Evolutionary conservation across 2,113 vertebrate species (phyloP).

Genomic region (Tetraodon nigroviridis): DNA sequence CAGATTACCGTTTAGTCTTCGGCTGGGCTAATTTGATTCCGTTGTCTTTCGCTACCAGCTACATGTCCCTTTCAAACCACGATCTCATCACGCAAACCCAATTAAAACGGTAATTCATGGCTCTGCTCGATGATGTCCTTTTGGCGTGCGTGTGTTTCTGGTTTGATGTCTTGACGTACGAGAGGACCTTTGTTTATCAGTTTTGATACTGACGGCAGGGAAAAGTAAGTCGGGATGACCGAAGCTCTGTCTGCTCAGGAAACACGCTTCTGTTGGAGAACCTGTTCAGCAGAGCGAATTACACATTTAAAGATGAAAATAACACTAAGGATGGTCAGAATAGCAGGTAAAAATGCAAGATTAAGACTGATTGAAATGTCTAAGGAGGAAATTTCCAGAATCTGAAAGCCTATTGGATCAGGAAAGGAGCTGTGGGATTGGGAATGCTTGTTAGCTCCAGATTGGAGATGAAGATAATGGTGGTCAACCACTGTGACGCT

Average conservation of each 20-base stretch:
- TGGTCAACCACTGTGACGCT: no score
- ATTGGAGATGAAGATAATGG: no score
- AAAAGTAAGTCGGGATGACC: conserved; percentile 30
- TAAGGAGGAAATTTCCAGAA: no score
- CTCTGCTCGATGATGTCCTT: conserved; percentile 48
- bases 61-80: conserved; percentile 52
- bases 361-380: no score
- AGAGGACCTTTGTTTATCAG: conserved; percentile 39
- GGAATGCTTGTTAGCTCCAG: no score
- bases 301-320: no score
- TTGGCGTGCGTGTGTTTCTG: conserved; percentile 21
- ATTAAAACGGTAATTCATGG: conserved; percentile 67
- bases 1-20: conserved; percentile 40
- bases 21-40: conserved; percentile 61
- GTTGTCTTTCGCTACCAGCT: conserved; percentile 56
- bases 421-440: no score
- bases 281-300: not conserved
- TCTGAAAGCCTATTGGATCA: no score
- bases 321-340: no score
- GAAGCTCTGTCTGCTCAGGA: not conserved
- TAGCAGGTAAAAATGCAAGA: no score
- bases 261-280: not conserved
- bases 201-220: conserved; percentile 35
- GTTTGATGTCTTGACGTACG: conserved; percentile 37
- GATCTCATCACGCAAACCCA: conserved; percentile 68